Percentiles rank a stretch among this genome's conserved stretches.
Evolutionary conservation across 2,797 vertebrate species (phyloP).

Genomic region (Vipera ursinii): DNA sequence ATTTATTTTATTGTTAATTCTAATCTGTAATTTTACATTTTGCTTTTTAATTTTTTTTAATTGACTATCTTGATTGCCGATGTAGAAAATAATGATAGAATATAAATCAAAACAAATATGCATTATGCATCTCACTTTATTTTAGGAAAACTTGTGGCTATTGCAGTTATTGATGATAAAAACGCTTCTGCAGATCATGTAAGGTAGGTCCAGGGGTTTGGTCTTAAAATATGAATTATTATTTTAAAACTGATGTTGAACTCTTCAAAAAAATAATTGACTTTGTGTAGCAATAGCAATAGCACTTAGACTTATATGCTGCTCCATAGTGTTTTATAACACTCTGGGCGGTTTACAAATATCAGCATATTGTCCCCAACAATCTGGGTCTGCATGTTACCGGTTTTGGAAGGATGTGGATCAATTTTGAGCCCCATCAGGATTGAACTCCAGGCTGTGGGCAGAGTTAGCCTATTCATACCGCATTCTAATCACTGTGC

Average conservation of each 20-base stretch:
- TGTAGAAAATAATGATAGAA: not conserved
- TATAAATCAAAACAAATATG: not conserved
- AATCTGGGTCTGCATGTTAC: not conserved
- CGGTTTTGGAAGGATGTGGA: not conserved
- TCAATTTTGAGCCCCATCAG: not conserved
- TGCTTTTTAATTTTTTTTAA: not conserved
- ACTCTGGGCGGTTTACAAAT: not conserved
- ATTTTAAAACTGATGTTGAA: not conserved
- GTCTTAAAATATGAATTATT: not conserved
- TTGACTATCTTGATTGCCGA: not conserved
- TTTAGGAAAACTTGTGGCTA: constrained; percentile 93
- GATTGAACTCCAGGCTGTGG: not conserved
- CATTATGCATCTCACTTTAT: constrained; percentile 51
- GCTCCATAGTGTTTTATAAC: not conserved
- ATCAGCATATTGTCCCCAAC: not conserved
- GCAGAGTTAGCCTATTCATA: not conserved
- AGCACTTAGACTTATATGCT: not conserved
- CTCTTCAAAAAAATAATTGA: not conserved
- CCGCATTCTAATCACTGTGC: not conserved
- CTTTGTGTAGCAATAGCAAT: not conserved
- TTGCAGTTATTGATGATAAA: constrained; percentile 93
- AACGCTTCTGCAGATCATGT: constrained; percentile 84
- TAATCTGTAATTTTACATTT: not conserved
- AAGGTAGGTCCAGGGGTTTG: constrained; percentile 80
- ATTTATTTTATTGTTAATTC: not conserved